phyloP scores from a whole-genome alignment of 2,888 invertebrate species.

The Hanleya hanleyi region DNA sequence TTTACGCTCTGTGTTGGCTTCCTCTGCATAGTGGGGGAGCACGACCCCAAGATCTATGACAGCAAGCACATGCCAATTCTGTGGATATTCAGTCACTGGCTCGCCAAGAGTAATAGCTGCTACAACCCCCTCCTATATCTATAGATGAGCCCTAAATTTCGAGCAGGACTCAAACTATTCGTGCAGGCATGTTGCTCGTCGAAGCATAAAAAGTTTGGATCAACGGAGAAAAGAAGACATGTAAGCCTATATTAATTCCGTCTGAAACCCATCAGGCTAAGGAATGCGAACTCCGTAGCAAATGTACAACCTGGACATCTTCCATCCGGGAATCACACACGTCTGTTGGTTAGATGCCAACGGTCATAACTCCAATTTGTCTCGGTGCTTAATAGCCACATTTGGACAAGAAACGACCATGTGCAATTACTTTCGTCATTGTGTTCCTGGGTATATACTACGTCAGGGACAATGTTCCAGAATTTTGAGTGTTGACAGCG shows the following conservation, averaged over 20 bases:
- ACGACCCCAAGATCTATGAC: slow-evolving; percentile 47
- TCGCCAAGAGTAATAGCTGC: slow-evolving; percentile 55
- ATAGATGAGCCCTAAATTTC: slow-evolving; percentile 55
- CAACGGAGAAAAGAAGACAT: background rate
- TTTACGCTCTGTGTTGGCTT: slow-evolving; percentile 52
- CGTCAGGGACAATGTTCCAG: too few species aligned
- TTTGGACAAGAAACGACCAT: too few species aligned
- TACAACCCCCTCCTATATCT: slow-evolving; percentile 53
- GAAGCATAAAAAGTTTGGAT: background rate
- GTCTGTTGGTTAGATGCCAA: too few species aligned
- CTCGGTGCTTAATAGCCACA: too few species aligned
- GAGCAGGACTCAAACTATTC: slow-evolving; percentile 44
- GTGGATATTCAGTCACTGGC: slow-evolving; percentile 53
- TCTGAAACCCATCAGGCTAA: background rate
- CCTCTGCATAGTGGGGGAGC: slow-evolving; percentile 46
- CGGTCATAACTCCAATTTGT: too few species aligned
- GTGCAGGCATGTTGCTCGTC: slow-evolving; percentile 6
- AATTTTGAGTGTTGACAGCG: too few species aligned
- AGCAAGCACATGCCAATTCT: slow-evolving; percentile 43
- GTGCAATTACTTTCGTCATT: too few species aligned
- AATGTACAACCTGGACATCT: too few species aligned
- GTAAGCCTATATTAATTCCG: background rate
- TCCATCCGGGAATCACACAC: too few species aligned
- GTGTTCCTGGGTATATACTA: too few species aligned
- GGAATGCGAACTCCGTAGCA: background rate